A percentile compares a stretch with the other conserved stretches of the same genome.
Conservation (phyloP, 2,888 invertebrate genomes). For the Emmelina monodactyla region DNA sequence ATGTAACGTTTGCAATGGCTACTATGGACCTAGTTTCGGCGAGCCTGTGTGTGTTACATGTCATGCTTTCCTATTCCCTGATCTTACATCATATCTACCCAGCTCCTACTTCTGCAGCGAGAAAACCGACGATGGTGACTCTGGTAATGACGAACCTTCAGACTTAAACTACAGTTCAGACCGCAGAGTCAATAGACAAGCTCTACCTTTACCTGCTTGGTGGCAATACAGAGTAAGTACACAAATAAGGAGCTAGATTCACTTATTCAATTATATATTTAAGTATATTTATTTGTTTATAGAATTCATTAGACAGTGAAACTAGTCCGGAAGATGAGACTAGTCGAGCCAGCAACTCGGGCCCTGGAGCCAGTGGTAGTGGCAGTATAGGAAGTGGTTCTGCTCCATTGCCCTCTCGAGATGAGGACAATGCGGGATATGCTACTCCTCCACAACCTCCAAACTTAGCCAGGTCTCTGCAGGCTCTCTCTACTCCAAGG, state of each 20-base stretch:
- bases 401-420: conserved; percentile 4
- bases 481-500: conserved; percentile 67
- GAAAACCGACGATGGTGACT: conserved; percentile 87
- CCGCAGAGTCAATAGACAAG: conserved; percentile 38
- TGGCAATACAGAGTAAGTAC: conserved; percentile 45
- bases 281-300: conserved; percentile 10
- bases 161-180: conserved; percentile 70
- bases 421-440: conserved; percentile 25
- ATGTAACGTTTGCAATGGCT: conserved; percentile 89
- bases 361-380: conserved; percentile 36
- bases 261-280: background rate
- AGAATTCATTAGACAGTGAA: conserved; percentile 55
- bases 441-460: conserved; percentile 56
- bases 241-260: background rate
- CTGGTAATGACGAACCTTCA: conserved; percentile 93
- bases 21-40: conserved; percentile 89
- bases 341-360: conserved; percentile 40
- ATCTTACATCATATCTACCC: conserved; percentile 68
- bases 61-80: conserved; percentile 90
- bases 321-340: conserved; percentile 55
- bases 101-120: conserved; percentile 58
- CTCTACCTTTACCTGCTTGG: conserved; percentile 39
- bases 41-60: conserved; percentile 93
- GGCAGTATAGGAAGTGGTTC: conserved; percentile 24
- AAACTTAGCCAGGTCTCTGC: conserved; percentile 67